A percentile compares a stretch with the other conserved stretches of the same genome.
phyloP scores from a whole-genome alignment of 2,797 vertebrate genomes.

The Erithacus rubecula region DNA sequence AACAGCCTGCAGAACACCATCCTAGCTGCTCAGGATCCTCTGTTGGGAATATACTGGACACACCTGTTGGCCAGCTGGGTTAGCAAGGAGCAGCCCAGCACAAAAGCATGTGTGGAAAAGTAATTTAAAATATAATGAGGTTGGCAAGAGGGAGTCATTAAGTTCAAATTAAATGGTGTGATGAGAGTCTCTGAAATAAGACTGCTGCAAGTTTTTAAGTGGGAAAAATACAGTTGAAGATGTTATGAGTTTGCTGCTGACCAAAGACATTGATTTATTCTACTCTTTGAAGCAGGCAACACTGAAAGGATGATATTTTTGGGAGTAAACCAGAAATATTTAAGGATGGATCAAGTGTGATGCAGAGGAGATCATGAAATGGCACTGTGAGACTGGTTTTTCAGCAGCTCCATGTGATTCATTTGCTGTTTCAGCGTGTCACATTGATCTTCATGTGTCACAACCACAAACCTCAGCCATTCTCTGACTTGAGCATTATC shows the following conservation, averaged over 20 bases:
- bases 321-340: background rate
- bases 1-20: background rate
- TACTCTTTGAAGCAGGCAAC: background rate
- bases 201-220: background rate
- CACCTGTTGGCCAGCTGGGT: background rate
- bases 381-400: background rate
- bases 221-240: background rate
- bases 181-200: background rate
- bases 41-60: background rate
- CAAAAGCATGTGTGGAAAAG: background rate
- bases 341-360: background rate
- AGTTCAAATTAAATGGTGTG: background rate
- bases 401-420: background rate
- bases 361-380: background rate
- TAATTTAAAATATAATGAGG: background rate
- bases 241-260: background rate
- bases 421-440: background rate
- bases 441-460: conserved; percentile 26
- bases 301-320: background rate
- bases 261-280: background rate
- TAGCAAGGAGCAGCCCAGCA: background rate
- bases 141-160: background rate
- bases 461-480: background rate
- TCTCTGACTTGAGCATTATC: background rate
- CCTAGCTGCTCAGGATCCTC: background rate